Base-by-base conservation (phyloP, 2,113 vertebrate genomes). In the Scytalopus superciliaris region DNA sequence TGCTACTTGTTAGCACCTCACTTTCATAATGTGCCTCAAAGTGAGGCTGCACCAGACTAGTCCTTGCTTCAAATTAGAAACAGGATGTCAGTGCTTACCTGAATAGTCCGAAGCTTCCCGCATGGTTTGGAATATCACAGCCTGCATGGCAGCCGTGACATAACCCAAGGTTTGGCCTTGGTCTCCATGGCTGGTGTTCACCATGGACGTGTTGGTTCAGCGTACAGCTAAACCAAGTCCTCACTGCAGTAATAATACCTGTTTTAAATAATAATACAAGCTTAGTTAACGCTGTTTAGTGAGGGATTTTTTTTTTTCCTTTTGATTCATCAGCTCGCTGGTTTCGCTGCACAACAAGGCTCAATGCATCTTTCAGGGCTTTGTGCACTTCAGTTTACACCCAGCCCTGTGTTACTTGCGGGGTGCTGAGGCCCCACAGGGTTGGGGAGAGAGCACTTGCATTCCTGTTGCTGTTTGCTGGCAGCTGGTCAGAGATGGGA, bases 221-320 rank as follows among this genome's bases (percentile, higher is more conserved):
- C 2, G 0, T 19, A 25, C 19, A 44, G 50, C 69, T 92, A 50
- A 90, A 90, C n/a, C 40, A 57, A 39, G 37, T 52, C 77, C 62
- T 47, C 7, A 1, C 59, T 72, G 76, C 93, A 87, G 96, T 95
- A 96, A 96, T 16, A 97, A 97, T 98, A 96, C 97, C 97, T 98
- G 97, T 98, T 98, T 98, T 97, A 97, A 96, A 79, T 72, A 62
- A 33, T 66, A 87, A 69, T 57, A 25, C 37, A 33, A 44, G 57
- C 74, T 80, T 90, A 73, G 60, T 89, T 94, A 89, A 84, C 70
- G 53, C 59, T 37, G 49, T 57, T 50, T 59, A 37, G 42, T 69
- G 37, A 69, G 22, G 11, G 40, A 2, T 23, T 6, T 33, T 55
- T 23, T 6, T 33, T 55, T 49, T 69, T 12, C 24, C 55, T 83